Conservation (phyloP, 2,888 invertebrate genomes). For the Coelopa pilipes region DNA sequence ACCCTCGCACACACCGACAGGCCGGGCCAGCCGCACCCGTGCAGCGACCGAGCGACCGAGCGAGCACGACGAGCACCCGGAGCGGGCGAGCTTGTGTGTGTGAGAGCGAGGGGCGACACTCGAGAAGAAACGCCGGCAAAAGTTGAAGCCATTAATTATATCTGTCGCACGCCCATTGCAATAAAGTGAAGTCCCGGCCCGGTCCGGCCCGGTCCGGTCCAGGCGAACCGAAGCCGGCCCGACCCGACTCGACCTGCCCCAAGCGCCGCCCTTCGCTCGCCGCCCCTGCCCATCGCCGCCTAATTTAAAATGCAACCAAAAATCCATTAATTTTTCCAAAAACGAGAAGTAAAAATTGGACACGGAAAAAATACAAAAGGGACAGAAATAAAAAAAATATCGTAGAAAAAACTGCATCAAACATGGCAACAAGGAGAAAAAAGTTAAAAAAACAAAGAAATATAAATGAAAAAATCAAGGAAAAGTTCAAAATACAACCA, state of each 20-base stretch:
- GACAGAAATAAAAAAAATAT: neutral
- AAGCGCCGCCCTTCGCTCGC: too few species aligned
- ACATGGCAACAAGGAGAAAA: neutral
- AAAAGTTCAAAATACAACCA: neutral
- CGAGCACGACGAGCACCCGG: constrained; percentile 36
- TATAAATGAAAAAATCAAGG: neutral
- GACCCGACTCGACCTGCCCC: neutral
- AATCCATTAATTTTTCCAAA: neutral
- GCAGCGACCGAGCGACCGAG: neutral
- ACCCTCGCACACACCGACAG: constrained; percentile 27
- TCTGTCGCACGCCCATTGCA: constrained; percentile 49
- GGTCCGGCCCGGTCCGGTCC: neutral
- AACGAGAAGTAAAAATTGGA: neutral
- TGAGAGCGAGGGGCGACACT: constrained; percentile 13
- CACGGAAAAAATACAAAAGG: neutral
- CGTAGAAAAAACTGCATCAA: neutral
- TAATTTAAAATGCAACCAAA: constrained; percentile 41
- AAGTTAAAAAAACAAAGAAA: neutral
- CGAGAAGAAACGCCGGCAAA: constrained; percentile 45
- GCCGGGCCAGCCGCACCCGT: constrained; percentile 39
- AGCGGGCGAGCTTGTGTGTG: constrained; percentile 33
- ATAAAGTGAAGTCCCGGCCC: constrained; percentile 45
- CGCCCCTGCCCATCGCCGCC: neutral
- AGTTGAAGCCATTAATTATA: constrained; percentile 52
- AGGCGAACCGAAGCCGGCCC: neutral